These are phyloP conservation scores for Tyto alba DNA, from an alignment of 2,113 vertebrate genomes.

Conservation along the genomic window DNA sequence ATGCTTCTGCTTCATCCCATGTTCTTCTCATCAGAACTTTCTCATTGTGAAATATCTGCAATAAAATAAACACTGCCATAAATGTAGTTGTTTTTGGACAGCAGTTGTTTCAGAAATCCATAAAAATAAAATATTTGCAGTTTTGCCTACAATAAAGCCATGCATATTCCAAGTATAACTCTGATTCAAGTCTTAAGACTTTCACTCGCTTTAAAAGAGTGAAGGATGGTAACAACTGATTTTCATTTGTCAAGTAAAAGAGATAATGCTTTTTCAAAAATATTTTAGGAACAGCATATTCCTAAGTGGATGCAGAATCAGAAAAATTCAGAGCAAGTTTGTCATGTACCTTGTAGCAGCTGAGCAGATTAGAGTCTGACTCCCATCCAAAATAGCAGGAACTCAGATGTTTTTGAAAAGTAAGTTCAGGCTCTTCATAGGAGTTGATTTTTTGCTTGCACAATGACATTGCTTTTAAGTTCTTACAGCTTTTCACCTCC, in stretches of 20 bases:
- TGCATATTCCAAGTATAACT: not conserved
- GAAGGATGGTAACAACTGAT: not conserved
- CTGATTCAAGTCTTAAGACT: not conserved
- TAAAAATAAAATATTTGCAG: not conserved
- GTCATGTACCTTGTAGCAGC: constrained; percentile 84
- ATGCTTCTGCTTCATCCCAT: constrained; percentile 88
- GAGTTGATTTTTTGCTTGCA: constrained; percentile 81
- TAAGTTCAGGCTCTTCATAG: constrained; percentile 64
- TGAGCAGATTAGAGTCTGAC: constrained; percentile 74
- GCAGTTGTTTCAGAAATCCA: not conserved
- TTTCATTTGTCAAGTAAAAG: not conserved
- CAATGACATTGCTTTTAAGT: constrained; percentile 83
- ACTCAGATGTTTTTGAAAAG: constrained; percentile 68
- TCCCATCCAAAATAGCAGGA: constrained; percentile 86
- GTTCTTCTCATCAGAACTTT: constrained; percentile 90
- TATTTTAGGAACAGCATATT: not conserved
- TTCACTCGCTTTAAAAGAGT: not conserved
- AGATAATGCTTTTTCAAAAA: not conserved
- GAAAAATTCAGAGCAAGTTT: not conserved
- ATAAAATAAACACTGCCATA: not conserved
- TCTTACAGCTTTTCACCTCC: constrained; percentile 90
- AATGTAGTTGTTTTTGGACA: not conserved
- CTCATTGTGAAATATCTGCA: constrained; percentile 92
- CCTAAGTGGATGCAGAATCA: not conserved
- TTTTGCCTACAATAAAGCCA: not conserved